phyloP scores from a whole-genome alignment of 2,797 vertebrate species.

The Rachycentron canadum region DNA sequence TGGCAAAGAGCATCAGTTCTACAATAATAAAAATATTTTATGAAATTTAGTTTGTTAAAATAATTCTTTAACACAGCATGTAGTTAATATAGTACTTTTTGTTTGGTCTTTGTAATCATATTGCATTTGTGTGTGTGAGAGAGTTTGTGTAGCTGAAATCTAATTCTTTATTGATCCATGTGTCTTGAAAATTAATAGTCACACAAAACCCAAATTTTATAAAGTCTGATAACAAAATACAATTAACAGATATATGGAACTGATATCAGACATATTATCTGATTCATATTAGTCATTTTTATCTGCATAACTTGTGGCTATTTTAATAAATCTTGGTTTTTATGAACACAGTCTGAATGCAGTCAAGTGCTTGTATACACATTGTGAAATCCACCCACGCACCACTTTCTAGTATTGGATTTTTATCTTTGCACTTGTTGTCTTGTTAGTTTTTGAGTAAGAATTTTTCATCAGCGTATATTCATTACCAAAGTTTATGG shows the following conservation, averaged over 20 bases:
- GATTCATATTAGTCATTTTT: conserved; percentile 13
- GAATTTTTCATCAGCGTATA: conserved; percentile 50
- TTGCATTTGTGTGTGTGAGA: neutral
- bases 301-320: conserved; percentile 22
- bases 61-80: neutral
- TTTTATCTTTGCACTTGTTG: conserved; percentile 58
- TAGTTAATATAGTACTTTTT: neutral
- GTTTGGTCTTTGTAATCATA: neutral
- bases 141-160: neutral
- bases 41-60: conserved; percentile 2
- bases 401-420: conserved; percentile 55
- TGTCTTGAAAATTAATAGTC: neutral
- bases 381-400: conserved; percentile 58
- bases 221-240: neutral
- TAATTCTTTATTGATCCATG: neutral
- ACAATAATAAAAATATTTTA: neutral
- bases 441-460: conserved; percentile 52
- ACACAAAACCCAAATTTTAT: neutral
- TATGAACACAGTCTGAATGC: conserved; percentile 26
- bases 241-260: neutral
- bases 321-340: conserved; percentile 34
- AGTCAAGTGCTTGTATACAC: conserved; percentile 10
- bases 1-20: neutral
- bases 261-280: neutral
- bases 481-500: conserved; percentile 69